Evolutionary conservation across 2,888 invertebrate species (phyloP).

Genomic region (Andrena bucephala): DNA sequence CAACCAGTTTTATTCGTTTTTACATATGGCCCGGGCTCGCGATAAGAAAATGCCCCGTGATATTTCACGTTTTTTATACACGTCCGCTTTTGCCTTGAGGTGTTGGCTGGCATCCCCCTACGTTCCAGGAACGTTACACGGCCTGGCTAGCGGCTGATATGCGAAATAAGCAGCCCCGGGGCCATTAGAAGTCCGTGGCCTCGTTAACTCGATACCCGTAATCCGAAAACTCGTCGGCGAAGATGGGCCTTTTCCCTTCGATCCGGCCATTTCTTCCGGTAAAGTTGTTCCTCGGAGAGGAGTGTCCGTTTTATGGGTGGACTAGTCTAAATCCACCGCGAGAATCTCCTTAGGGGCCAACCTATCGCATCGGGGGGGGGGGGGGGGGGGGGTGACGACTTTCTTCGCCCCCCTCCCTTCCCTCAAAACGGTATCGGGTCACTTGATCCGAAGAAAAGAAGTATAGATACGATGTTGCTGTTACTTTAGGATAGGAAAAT

Average conservation of each 20-base stretch:
- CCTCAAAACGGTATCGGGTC: neutral
- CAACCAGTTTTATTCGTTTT: conserved; percentile 82
- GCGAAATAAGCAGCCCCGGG: conserved; percentile 81
- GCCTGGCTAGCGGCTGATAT: conserved; percentile 77
- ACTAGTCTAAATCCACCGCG: conserved; percentile 3
- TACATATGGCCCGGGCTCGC: conserved; percentile 77
- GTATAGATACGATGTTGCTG: neutral
- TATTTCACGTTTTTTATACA: conserved; percentile 83
- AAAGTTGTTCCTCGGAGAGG: conserved; percentile 39
- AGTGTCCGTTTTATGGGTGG: conserved; percentile 23
- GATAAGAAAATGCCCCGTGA: conserved; percentile 82
- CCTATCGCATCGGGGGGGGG: neutral
- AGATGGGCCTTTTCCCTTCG: conserved; percentile 64
- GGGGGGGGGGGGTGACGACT: too few species aligned
- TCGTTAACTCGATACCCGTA: conserved; percentile 71
- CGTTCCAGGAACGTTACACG: conserved; percentile 76
- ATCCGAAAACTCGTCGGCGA: conserved; percentile 61
- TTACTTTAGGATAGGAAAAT: neutral
- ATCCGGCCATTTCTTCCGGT: conserved; percentile 41
- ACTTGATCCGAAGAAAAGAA: neutral
- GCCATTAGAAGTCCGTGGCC: conserved; percentile 69
- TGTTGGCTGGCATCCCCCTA: conserved; percentile 78
- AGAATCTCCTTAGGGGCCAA: neutral
- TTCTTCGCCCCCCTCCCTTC: neutral
- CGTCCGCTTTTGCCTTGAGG: conserved; percentile 81